Evolutionary conservation across 2,888 invertebrate species (phyloP).

Genomic region (Aspidapion aeneum): DNA sequence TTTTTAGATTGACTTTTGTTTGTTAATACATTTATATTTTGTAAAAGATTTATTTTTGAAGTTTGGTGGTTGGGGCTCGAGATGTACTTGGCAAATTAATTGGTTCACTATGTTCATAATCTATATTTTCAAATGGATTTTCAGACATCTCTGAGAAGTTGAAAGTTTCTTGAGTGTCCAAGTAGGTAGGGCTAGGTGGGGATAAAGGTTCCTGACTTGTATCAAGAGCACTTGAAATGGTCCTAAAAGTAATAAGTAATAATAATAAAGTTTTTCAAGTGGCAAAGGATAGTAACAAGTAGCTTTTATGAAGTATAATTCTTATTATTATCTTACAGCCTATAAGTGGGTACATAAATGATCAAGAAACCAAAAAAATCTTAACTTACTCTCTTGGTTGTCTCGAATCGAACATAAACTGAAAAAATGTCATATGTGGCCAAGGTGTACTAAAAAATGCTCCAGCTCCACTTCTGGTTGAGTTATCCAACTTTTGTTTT

Average conservation of each 20-base stretch:
- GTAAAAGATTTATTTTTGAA: neutral
- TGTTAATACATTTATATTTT: neutral
- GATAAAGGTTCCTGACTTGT: neutral
- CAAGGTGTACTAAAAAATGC: no score
- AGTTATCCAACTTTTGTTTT: neutral
- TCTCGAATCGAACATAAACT: neutral
- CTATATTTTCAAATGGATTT: neutral
- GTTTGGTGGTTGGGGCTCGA: neutral
- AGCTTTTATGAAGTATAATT: no score
- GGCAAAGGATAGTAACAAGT: neutral
- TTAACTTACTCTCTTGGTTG: neutral
- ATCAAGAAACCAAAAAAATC: neutral
- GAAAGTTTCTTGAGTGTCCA: neutral
- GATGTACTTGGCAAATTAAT: neutral
- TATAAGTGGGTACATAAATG: neutral
- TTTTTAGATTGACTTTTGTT: neutral
- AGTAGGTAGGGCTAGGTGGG: neutral
- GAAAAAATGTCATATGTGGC: neutral
- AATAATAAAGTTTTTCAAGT: neutral
- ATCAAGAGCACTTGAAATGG: neutral
- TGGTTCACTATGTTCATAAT: neutral
- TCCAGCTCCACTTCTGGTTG: neutral
- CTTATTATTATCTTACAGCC: neutral
- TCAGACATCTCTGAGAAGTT: neutral
- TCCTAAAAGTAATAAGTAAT: neutral